Evolutionary conservation across 2,888 invertebrate genomes (phyloP), one percentile per base, ranked within the genome.

Genomic region (Heliconius ismenius): DNA sequence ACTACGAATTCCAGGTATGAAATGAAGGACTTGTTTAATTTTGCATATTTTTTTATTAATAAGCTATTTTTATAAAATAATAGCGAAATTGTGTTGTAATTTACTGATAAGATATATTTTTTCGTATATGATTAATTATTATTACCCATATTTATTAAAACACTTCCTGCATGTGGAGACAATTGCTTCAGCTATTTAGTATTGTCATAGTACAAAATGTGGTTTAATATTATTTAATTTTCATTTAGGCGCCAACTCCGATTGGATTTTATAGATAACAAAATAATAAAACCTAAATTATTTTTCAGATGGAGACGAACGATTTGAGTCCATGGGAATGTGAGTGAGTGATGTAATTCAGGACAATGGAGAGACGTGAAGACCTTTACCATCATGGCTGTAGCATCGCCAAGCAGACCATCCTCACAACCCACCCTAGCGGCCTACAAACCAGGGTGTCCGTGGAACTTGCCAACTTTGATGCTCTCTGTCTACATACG

Each of bases 361-460:
- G 49, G 78, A 86, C 78, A 76, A 92, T 92, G 92, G 94, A 93
- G 84, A 84, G 90, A 80, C 87, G 91, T 60, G 92, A 94, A 77
- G 94, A 94, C 81, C 75, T 92, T 75, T 93, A 92, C 81, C 90
- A 90, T 1, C 93, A 92, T 79, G 92, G 92, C 65, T 93, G 93
- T 86, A 92, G 92, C 82, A 90, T 93, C 68, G 93, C 94, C 62
- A 94, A 93, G 82, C 94, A 94, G 84, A 94, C 94, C 18, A 92
- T 94, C 68, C 84, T 94, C 18, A 94, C 94, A 3, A 93, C 93
- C 0, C 93, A 93, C 36, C 93, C 93, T 0, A 92, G 91, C 72
- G 94, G 94, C 2, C 84, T 93, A 0, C 92, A 93, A 79, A 93
- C 93, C 58, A 86, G 94, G 63, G 93, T 94, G 0, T 94, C 94